Conservation (phyloP, 2,888 invertebrate genomes). For the Myopa tessellatipennis region DNA sequence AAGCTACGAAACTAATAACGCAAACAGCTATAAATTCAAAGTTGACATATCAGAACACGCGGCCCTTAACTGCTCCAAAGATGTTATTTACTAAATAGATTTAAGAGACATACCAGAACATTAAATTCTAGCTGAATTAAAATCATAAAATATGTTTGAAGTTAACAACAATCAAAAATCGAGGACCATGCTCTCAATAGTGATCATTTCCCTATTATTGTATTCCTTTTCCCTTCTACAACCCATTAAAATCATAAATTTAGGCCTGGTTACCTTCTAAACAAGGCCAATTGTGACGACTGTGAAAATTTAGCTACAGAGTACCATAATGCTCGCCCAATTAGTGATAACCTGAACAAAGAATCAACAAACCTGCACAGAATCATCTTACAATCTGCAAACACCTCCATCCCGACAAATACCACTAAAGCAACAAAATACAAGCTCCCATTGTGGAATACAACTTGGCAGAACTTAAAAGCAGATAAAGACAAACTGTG, state of each 20-base stretch:
- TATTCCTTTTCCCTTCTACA: background rate
- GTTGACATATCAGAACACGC: constrained; percentile 28
- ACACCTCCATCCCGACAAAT: constrained; percentile 29
- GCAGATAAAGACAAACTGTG: constrained; percentile 26
- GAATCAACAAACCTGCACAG: constrained; percentile 30
- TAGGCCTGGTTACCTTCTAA: constrained; percentile 22
- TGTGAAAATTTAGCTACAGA: background rate
- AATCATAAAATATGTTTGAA: background rate
- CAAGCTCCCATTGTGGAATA: constrained; percentile 32
- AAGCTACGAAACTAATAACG: constrained; percentile 32
- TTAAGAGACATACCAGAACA: constrained; percentile 34
- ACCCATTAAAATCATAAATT: too few relatives aligned
- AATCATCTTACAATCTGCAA: constrained; percentile 35
- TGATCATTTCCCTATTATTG: constrained; percentile 40
- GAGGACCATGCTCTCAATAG: constrained; percentile 26
- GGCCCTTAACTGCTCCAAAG: constrained; percentile 33
- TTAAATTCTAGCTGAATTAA: constrained; percentile 22
- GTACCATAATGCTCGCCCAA: background rate
- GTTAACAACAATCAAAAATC: background rate
- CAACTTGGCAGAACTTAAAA: constrained; percentile 24
- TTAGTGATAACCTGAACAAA: constrained; percentile 33
- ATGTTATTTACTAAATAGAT: constrained; percentile 35
- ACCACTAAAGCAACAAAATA: background rate
- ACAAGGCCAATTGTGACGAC: constrained; percentile 19
- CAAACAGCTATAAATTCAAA: constrained; percentile 16